phyloP scores from a whole-genome alignment of 2,113 vertebrate genomes.

The Megaleporinus macrocephalus region DNA sequence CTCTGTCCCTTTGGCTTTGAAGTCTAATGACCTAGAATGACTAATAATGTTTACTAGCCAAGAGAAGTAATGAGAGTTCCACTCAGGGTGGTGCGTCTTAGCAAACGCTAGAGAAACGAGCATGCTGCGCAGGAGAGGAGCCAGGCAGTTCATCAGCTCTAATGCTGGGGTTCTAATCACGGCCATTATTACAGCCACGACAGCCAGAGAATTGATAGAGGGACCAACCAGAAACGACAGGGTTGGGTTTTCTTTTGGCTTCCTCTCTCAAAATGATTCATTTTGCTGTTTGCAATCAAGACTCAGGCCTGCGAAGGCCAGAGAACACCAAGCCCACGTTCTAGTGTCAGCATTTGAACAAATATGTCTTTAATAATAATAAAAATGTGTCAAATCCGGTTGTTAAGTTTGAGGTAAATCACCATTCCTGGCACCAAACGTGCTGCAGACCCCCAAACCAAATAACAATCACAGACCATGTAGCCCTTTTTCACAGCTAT shows the following conservation, averaged over 20 bases:
- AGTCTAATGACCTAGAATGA: constrained; percentile 59
- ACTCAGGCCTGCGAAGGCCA: background rate
- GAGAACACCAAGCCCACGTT: no score
- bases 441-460: no score
- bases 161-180: constrained; percentile 9
- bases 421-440: no score
- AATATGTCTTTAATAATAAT: no score
- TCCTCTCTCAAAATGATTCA: background rate
- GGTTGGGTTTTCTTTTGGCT: background rate
- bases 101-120: constrained; percentile 4
- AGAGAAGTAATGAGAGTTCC: constrained; percentile 45
- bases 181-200: constrained; percentile 8
- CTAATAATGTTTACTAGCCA: constrained; percentile 53
- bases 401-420: no score
- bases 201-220: constrained; percentile 9
- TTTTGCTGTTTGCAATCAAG: background rate
- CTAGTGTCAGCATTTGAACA: no score
- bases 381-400: no score
- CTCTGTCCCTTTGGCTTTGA: constrained; percentile 50
- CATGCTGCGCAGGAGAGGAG: constrained; percentile 16
- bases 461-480: no score
- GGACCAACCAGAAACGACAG: background rate
- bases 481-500: no score
- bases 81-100: constrained; percentile 19
- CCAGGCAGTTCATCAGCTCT: constrained; percentile 24